Conservation (phyloP, 2,888 invertebrate genomes). For the Salpingus planirostris region DNA sequence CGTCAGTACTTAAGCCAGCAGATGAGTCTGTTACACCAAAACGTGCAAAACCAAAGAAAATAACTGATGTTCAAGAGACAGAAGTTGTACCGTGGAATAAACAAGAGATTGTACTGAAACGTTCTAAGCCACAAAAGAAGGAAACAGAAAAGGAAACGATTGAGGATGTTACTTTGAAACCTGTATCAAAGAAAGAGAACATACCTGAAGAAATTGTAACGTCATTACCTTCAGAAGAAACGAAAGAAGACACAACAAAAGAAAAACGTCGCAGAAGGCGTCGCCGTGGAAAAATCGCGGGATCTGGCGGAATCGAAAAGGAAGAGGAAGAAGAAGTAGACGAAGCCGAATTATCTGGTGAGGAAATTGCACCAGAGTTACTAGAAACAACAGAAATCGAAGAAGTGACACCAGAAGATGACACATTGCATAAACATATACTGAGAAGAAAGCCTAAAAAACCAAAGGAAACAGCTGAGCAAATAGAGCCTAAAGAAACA, state of each 20-base stretch:
- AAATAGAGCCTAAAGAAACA: conserved; percentile 3
- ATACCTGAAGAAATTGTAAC: too few relatives aligned
- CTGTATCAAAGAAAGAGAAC: conserved; percentile 21
- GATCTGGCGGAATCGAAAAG: neutral
- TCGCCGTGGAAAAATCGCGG: neutral
- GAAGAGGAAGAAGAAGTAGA: neutral
- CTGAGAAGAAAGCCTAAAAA: neutral
- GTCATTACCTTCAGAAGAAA: neutral
- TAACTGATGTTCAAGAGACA: conserved; percentile 9
- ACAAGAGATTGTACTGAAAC: conserved; percentile 49
- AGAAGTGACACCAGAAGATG: too few relatives aligned
- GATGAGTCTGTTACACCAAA: conserved; percentile 5
- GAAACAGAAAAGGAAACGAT: conserved; percentile 47
- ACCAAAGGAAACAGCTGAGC: neutral
- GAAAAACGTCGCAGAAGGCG: too few relatives aligned
- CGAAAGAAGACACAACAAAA: too few relatives aligned
- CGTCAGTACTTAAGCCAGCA: neutral
- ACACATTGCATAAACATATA: neutral
- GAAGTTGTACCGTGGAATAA: conserved; percentile 48
- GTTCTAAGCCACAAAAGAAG: conserved; percentile 35
- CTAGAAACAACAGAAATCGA: neutral
- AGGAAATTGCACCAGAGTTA: conserved; percentile 2
- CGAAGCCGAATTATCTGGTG: too few relatives aligned
- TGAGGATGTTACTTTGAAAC: conserved; percentile 43
- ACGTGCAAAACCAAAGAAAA: conserved; percentile 7